phyloP scores from a whole-genome alignment of 1,140 invertebrate species.

The Anastrepha ludens region DNA sequence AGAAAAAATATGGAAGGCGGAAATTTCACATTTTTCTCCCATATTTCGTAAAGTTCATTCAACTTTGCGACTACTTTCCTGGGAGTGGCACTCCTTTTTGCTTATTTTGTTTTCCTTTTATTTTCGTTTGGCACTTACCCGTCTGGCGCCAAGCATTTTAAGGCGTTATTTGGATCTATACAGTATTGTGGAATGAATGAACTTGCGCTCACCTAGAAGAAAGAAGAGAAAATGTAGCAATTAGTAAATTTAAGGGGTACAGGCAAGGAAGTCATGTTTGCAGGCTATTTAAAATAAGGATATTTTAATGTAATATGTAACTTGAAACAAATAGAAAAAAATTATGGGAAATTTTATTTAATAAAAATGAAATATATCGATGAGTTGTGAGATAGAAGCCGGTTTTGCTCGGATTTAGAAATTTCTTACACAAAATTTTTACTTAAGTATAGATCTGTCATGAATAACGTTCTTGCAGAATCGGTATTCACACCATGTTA shows the following conservation, averaged over 20 bases:
- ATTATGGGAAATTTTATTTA: no score
- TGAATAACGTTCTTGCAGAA: no score
- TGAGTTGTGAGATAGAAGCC: no score
- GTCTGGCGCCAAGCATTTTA: background rate
- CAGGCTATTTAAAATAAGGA: no score
- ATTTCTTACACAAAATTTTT: no score
- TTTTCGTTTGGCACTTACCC: background rate
- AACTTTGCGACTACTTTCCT: slow-evolving; percentile 21
- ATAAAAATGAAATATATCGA: no score
- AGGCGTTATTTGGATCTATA: background rate
- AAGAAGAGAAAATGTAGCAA: background rate
- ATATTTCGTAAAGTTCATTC: background rate
- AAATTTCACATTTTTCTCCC: background rate
- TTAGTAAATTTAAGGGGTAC: background rate
- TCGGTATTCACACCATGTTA: no score
- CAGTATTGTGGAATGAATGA: background rate
- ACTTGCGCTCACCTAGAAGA: slow-evolving; percentile 5
- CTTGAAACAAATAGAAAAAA: no score
- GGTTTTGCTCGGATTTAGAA: no score
- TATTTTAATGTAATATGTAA: no score
- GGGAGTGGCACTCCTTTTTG: background rate
- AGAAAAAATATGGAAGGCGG: background rate
- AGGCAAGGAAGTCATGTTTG: no score
- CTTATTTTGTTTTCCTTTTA: background rate
- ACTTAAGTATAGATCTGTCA: no score